Evolutionary conservation across 2,888 invertebrate genomes (phyloP), one percentile per base, ranked within the genome.

Genomic region (Chaetoderma sp.): DNA sequence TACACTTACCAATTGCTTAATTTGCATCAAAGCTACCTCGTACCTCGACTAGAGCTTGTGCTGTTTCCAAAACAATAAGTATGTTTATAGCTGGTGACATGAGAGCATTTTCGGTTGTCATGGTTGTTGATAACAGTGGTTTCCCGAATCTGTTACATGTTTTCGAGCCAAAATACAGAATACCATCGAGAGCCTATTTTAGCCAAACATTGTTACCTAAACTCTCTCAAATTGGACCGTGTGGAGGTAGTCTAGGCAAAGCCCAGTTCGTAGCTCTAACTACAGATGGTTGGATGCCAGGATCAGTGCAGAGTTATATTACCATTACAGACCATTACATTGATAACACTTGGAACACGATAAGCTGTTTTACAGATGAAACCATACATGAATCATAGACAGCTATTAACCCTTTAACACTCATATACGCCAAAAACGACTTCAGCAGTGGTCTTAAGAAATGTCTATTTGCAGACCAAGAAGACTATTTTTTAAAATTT

Each of bases 261-360:
- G 28, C 60, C 4, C 49, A 32, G 27, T 33, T 18, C 18, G 59
- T 47, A 21, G 28, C 28, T 30, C 21, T 59, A 27, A 58, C 33
- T 2, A 28, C 58, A 16, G 58, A 59, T 59, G 59, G 47, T 23
- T 59, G 59, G 59, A 59, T 33, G 5, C 3, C 45, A 32, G 18
- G 52, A 27, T 33, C 39, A 21, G 39, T 39, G n/a, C 36, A 50
- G 27, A 50, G 36, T 25, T 60, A 49, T 23, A 23, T 50, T 5
- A 60, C 60, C 30, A 50, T 60, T 18, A 60, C 60, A 23, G 49
- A 33, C 18, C 60, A 52, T 36, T 50, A 21, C 28, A 18, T 60
- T 6, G 33, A 60, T 18, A 32, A 36, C 8, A 27, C 36, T 25
- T 60, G 52, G 60, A 45, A 50, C 16, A n/a, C 42, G 13, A 18